A percentile compares a stretch with the other conserved stretches of the same genome.
Conservation (phyloP, 2,888 invertebrate genomes). For the Drosophila stalkeri region DNA sequence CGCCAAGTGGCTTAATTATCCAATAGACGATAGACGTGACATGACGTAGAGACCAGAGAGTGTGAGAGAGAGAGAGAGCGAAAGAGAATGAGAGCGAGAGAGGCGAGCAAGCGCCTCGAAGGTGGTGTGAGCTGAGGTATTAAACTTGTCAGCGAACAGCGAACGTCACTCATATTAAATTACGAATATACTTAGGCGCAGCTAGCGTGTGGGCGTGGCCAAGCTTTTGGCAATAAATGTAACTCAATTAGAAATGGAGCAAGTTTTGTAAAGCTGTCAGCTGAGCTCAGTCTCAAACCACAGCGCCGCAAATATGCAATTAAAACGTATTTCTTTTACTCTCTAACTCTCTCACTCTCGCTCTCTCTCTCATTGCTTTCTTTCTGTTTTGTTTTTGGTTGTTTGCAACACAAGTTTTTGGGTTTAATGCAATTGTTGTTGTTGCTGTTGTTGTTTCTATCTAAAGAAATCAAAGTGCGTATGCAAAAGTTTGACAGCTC, state of each 20-base stretch:
- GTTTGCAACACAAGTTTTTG: slow-evolving; percentile 35
- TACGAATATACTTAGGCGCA: slow-evolving; percentile 34
- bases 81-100: no score
- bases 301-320: slow-evolving; percentile 58
- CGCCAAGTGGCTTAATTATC: slow-evolving; percentile 80
- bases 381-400: background rate
- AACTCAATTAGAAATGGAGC: slow-evolving; percentile 48
- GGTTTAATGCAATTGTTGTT: slow-evolving; percentile 65
- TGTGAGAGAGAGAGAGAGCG: background rate
- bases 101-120: background rate
- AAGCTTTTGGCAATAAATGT: slow-evolving; percentile 35
- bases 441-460: slow-evolving; percentile 44
- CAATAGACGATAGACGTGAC: slow-evolving; percentile 72
- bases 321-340: slow-evolving; percentile 39
- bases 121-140: slow-evolving; percentile 32
- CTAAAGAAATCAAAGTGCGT: slow-evolving; percentile 65
- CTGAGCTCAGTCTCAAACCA: no score
- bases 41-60: background rate
- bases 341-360: background rate
- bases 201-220: background rate
- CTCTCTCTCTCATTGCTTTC: background rate
- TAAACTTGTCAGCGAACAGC: slow-evolving; percentile 67
- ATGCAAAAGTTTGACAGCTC: slow-evolving; percentile 61
- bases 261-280: slow-evolving; percentile 29
- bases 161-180: slow-evolving; percentile 73